Evolutionary conservation across 1,140 invertebrate genomes (phyloP).

Genomic region (Heliconius hermathena): DNA sequence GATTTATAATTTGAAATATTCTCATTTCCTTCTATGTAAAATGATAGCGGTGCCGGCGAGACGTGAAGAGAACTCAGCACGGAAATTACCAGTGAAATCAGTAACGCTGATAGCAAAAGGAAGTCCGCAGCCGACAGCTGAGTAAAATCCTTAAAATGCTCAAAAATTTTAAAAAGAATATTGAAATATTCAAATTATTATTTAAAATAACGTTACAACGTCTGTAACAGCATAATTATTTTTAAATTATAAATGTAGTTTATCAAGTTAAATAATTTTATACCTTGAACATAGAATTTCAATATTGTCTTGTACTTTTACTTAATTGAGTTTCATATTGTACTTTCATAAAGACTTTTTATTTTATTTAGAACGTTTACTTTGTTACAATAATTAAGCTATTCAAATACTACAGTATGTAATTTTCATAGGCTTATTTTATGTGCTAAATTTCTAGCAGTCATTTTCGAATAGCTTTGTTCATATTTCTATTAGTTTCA

Average conservation of each 20-base stretch:
- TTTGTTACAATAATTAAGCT: neutral
- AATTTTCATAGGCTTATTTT: too few relatives aligned
- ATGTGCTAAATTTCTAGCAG: too few relatives aligned
- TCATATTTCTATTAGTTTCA: too few relatives aligned
- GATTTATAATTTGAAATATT: conserved; percentile 63
- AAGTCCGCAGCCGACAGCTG: conserved; percentile 47
- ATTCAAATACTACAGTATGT: neutral
- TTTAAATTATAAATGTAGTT: neutral
- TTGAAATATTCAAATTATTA: neutral
- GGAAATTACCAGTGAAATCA: conserved; percentile 71
- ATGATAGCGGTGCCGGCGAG: conserved; percentile 36
- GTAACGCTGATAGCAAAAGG: conserved; percentile 47
- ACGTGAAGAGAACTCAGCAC: conserved; percentile 48
- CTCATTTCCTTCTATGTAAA: conserved; percentile 51
- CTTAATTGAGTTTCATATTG: neutral
- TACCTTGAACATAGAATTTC: neutral
- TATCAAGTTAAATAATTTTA: neutral
- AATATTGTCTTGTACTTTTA: neutral
- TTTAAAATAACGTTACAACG: neutral
- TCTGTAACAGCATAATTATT: neutral
- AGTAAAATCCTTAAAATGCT: neutral
- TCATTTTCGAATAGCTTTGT: too few relatives aligned
- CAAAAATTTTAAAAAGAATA: neutral
- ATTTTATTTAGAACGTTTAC: neutral
- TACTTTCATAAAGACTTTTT: neutral